Evolutionary conservation across 2,797 vertebrate genomes (phyloP), one percentile per base, ranked within the genome.

Genomic region (Liasis olivaceus): DNA sequence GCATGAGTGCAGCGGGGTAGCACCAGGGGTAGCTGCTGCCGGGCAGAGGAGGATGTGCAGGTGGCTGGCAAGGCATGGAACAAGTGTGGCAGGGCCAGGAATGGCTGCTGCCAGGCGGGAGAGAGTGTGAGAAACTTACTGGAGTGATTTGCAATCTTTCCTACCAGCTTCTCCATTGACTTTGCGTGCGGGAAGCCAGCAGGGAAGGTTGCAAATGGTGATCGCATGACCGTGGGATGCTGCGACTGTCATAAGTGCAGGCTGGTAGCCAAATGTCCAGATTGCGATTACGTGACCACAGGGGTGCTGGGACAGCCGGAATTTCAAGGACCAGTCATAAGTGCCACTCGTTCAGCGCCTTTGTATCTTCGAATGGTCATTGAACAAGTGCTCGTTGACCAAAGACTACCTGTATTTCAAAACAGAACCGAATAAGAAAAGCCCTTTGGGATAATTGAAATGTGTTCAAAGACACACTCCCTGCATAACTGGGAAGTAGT

Each of bases 361-460:
- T 12, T 24, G 42, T 81, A 81, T 47, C 72, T 47, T 81, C 72
- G 47, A 20, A 24, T 0, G 9, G 72, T 81, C 36, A 81, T 20
- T 81, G 20, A 81, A 20, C 11, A 54, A 4, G 20, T 81, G 36
- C 9, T 47, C 36, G 24, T 81, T 81, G 24, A 47, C 47, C 47
- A 36, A 81, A 20, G 72, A 81, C 8, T 81, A 22, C 8, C 17
- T 77, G 7, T 9, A 56, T 72, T 86, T 92, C 69, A 85, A 59
- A 88, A 85, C 62, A 90, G 62, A 88, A 85, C 20, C 62, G 12
- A 88, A 36, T 56, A 92, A 91, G n/a, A 77, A 58, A 85, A 87
- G 15, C 36, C 42, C 26, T 62, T 90, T 91, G 85, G 51, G 85
- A 60, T 94, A 87, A 93, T 51, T 66, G 64, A 85, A 93, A 60